Conservation (phyloP, 2,888 invertebrate genomes). For the Diplolepis rosae region DNA sequence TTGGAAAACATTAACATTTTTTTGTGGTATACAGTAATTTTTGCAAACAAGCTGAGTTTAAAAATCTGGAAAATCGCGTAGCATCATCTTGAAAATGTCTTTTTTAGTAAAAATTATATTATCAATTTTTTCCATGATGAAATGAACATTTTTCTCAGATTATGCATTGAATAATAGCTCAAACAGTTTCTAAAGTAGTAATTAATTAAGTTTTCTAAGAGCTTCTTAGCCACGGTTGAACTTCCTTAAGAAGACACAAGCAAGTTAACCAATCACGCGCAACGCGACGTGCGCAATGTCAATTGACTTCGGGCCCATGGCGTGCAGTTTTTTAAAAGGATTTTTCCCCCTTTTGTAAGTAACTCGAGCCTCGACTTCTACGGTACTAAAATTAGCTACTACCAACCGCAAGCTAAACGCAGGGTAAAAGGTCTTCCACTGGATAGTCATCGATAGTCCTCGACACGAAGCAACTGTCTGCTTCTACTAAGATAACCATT, state of each 20-base stretch:
- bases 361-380: constrained; percentile 6
- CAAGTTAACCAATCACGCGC: background rate
- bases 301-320: background rate
- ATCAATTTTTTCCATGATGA: too few relatives aligned
- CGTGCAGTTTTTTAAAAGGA: background rate
- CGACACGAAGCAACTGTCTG: background rate
- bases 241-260: background rate
- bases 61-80: too few relatives aligned
- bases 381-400: constrained; percentile 24
- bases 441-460: background rate
- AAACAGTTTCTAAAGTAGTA: too few relatives aligned
- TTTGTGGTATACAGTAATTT: too few relatives aligned
- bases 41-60: too few relatives aligned
- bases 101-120: too few relatives aligned
- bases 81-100: too few relatives aligned
- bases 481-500: constrained; percentile 1
- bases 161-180: too few relatives aligned
- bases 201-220: too few relatives aligned
- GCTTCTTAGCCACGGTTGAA: too few relatives aligned
- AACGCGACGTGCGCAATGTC: constrained; percentile 9
- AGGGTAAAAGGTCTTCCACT: constrained; percentile 18
- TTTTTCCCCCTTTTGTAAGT: background rate
- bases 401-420: constrained; percentile 11
- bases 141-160: too few relatives aligned
- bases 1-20: too few relatives aligned